phyloP scores from a whole-genome alignment of 2,113 vertebrate genomes.

The Protobothrops mucrosquamatus region DNA sequence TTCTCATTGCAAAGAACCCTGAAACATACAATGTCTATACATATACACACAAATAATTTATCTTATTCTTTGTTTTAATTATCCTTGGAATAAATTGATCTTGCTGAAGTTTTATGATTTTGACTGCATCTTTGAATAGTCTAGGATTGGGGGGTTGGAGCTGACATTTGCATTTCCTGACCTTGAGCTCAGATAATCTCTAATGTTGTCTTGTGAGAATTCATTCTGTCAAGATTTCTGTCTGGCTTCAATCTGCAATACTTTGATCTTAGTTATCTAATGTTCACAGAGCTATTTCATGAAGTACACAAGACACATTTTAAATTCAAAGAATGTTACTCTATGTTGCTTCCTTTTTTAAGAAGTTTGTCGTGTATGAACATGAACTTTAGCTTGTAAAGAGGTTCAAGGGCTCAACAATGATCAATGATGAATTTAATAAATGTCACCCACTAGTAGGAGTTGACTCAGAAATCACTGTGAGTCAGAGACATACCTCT shows the following conservation, averaged over 20 bases:
- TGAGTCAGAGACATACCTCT: constrained; percentile 8
- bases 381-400: neutral
- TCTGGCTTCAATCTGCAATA: neutral
- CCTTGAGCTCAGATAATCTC: neutral
- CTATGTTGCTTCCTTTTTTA: neutral
- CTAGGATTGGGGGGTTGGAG: neutral
- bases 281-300: neutral
- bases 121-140: neutral
- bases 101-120: neutral
- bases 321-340: neutral
- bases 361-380: neutral
- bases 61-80: neutral
- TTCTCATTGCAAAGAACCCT: neutral
- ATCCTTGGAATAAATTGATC: neutral
- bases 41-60: neutral
- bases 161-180: neutral
- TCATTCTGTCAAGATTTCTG: constrained; percentile 13
- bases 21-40: neutral
- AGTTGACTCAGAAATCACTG: neutral
- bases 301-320: neutral
- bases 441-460: neutral
- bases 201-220: neutral
- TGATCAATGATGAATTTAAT: neutral
- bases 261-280: neutral
- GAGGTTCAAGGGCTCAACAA: neutral